phyloP scores from a whole-genome alignment of 2,888 invertebrate genomes.

The Galerucella calmariensis region DNA sequence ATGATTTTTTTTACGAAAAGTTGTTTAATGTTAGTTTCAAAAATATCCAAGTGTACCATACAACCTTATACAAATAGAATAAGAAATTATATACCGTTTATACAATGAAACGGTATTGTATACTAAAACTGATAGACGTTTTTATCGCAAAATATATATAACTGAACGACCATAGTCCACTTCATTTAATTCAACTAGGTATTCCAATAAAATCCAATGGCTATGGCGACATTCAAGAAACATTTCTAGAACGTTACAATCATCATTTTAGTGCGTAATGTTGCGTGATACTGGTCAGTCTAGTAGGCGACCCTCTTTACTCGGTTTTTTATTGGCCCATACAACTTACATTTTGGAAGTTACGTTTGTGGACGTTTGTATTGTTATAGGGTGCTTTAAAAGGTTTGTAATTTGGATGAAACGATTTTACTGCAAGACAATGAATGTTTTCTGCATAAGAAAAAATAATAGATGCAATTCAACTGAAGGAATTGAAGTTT shows the following conservation, averaged over 20 bases:
- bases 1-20: too few relatives aligned
- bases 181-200: conserved; percentile 42
- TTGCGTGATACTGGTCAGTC: conserved; percentile 47
- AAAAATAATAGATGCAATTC: neutral
- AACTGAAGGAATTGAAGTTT: neutral
- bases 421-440: conserved; percentile 12
- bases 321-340: conserved; percentile 34
- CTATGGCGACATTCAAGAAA: conserved; percentile 39
- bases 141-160: neutral
- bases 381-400: conserved; percentile 24
- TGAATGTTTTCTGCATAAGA: neutral
- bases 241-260: conserved; percentile 43
- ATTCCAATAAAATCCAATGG: conserved; percentile 44
- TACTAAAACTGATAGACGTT: too few relatives aligned
- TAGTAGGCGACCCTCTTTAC: conserved; percentile 19
- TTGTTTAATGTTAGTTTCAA: too few relatives aligned
- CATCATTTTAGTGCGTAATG: conserved; percentile 50
- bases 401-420: conserved; percentile 16
- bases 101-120: too few relatives aligned
- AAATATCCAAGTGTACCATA: too few relatives aligned
- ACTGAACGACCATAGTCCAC: conserved; percentile 31
- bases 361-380: conserved; percentile 27
- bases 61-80: too few relatives aligned
- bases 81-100: too few relatives aligned
- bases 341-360: conserved; percentile 22